Evolutionary conservation across 2,888 invertebrate genomes (phyloP).

Genomic region (Zonitis immaculata): DNA sequence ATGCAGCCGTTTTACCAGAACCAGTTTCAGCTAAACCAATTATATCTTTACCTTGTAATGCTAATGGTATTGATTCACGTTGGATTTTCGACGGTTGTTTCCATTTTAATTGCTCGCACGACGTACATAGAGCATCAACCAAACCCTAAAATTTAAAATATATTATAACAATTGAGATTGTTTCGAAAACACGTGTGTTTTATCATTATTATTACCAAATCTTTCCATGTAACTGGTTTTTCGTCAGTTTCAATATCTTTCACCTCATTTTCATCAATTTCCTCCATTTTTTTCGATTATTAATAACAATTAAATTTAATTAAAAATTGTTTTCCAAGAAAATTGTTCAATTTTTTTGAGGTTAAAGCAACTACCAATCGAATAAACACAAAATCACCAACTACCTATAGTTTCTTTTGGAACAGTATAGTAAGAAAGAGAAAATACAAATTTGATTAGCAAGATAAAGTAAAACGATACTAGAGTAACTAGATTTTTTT

Average conservation of each 20-base stretch:
- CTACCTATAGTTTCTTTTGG: too few species aligned
- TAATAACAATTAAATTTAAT: conserved; percentile 7
- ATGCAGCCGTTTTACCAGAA: conserved; percentile 96
- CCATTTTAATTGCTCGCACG: conserved; percentile 93
- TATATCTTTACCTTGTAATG: conserved; percentile 74
- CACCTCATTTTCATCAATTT: background rate
- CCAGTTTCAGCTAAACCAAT: conserved; percentile 74
- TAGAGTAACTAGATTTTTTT: too few species aligned
- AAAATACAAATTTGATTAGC: too few species aligned
- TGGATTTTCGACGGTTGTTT: conserved; percentile 92
- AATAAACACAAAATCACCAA: too few species aligned
- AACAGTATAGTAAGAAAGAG: too few species aligned
- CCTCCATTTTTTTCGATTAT: background rate
- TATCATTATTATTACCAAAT: conserved; percentile 54
- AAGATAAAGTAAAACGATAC: too few species aligned
- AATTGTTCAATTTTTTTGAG: too few species aligned
- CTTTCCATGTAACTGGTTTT: conserved; percentile 51
- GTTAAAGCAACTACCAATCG: too few species aligned
- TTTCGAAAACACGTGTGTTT: conserved; percentile 21
- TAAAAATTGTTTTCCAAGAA: background rate
- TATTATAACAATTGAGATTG: conserved; percentile 12
- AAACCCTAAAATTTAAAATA: conserved; percentile 65
- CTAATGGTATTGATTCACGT: conserved; percentile 86
- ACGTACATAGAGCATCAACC: conserved; percentile 83
- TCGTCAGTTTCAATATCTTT: conserved; percentile 3